Evolutionary conservation across 2,113 vertebrate species (phyloP), one percentile per base, ranked within the genome.

Genomic region (Tinamus guttatus): DNA sequence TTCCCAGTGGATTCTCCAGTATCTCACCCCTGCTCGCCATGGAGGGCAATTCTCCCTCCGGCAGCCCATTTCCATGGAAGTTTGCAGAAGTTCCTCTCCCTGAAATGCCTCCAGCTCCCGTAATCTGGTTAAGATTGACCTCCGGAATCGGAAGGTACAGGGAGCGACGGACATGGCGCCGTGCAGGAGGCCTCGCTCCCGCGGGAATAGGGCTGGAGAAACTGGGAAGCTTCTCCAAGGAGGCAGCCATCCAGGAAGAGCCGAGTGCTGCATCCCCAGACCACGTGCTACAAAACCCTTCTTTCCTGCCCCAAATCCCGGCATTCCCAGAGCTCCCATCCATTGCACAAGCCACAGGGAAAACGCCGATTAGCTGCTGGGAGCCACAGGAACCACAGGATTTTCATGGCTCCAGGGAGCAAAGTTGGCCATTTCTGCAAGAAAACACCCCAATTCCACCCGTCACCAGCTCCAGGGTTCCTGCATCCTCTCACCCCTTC

Each of bases 391-490:
- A 51, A 18, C 59, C 77, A 84, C 30, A 7, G 30, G 7, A 47
- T 20, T 85, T 81, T 81, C 74, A 75, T 73, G 40, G 36, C 27
- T 54, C 32, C 32, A 1, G 0, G 21, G 74, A 79, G 71, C 7
- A 6, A 80, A 65, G 30, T 71, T 5, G 7, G 83, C 17, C 17
- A 2, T 21, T 10, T 83, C 89, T 91, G 91, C 71, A 60, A 73
- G 76, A 89, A 89, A 41, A 0, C 1, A 70, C 94, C 67, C 34
- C 47, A 89, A 92, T 30, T 75, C 85, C 92, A 88, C n/a, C 76
- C 81, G 77, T 30, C 85, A 54, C 87, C 86, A 94, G 78, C 78
- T 73, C 87, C 94, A 86, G 49, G 80, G 40, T 41, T 73, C 85
- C 13, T 17, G 75, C 11, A 8, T 90, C 91, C 76, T 90, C 81